Conservation (phyloP, 2,888 invertebrate species). For the Nomada flava region DNA sequence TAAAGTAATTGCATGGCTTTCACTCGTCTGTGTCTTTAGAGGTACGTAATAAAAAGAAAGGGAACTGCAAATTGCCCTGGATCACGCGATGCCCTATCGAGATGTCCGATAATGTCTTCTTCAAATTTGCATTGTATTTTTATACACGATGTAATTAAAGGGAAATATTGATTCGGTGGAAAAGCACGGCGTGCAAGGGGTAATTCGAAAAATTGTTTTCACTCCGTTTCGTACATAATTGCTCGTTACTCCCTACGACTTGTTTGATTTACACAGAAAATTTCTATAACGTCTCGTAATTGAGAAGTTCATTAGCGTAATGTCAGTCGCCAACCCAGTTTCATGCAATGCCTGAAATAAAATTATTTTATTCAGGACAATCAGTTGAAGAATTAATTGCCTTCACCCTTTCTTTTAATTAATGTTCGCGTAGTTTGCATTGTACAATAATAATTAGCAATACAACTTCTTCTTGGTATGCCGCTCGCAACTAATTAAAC, state of each 20-base stretch:
- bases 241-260: not conserved
- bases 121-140: not conserved
- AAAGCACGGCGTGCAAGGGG: not conserved
- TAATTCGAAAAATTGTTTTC: not conserved
- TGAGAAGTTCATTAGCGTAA: not conserved
- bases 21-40: not conserved
- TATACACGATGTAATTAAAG: conserved; percentile 9
- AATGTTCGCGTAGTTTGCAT: too few relatives aligned
- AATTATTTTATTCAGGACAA: not conserved
- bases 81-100: not conserved
- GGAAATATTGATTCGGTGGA: conserved; percentile 5
- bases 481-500: too few relatives aligned
- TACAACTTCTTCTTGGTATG: too few relatives aligned
- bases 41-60: not conserved
- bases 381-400: not conserved
- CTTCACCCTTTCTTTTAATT: not conserved
- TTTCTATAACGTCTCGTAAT: not conserved
- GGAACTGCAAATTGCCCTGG: not conserved
- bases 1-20: conserved; percentile 11
- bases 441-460: too few relatives aligned
- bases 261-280: not conserved
- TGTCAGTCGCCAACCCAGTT: not conserved
- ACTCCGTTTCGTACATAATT: not conserved
- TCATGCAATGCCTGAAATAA: not conserved
- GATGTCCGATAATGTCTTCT: conserved; percentile 1